Conservation (phyloP, 2,113 vertebrate genomes). For the Neofelis nebulosa region DNA sequence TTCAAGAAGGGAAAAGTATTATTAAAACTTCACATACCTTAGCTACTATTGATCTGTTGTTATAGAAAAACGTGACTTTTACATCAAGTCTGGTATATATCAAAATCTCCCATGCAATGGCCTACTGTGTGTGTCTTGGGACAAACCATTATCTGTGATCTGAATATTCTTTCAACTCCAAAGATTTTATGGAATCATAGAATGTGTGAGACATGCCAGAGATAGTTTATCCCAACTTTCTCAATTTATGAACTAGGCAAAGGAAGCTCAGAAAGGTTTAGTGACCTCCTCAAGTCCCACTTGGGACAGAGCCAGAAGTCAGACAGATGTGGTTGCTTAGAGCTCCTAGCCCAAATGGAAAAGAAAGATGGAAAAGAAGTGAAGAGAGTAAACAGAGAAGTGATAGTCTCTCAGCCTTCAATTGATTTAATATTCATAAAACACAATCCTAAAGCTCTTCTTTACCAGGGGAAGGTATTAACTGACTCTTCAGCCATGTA, state of each 20-base stretch:
- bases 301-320: background rate
- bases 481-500: background rate
- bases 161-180: background rate
- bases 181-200: background rate
- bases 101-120: background rate
- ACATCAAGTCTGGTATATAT: background rate
- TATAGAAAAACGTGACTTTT: background rate
- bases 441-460: background rate
- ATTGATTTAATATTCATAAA: background rate
- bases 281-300: background rate
- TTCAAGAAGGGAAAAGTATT: slow-evolving; percentile 49
- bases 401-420: background rate
- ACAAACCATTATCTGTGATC: background rate
- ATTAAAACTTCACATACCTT: background rate
- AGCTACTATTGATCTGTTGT: background rate
- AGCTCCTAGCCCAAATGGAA: background rate
- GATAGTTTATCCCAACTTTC: background rate
- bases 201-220: background rate
- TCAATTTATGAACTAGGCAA: slow-evolving; percentile 25
- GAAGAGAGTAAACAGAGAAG: background rate
- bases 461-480: background rate
- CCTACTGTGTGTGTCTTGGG: background rate
- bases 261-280: background rate
- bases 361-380: background rate
- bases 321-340: background rate